Conservation (phyloP, 2,113 vertebrate species). For the Recurvirostra avosetta region DNA sequence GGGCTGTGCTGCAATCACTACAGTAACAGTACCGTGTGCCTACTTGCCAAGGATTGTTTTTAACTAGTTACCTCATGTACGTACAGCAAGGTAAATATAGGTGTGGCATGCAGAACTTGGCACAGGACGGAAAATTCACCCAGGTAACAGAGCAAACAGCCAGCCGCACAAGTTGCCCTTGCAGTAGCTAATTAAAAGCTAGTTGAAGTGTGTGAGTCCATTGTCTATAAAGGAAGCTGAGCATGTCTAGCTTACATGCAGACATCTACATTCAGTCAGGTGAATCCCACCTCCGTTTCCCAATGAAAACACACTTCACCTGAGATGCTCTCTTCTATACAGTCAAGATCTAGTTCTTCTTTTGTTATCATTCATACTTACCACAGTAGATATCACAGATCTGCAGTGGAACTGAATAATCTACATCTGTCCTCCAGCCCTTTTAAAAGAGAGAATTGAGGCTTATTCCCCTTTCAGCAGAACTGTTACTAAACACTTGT, state of each 20-base stretch:
- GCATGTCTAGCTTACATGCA: neutral
- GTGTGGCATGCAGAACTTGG: neutral
- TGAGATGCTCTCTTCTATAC: neutral
- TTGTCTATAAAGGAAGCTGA: neutral
- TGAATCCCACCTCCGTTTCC: neutral
- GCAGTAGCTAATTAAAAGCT: neutral
- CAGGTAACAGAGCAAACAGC: neutral
- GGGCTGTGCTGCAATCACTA: neutral
- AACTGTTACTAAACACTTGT: neutral
- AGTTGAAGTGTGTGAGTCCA: neutral
- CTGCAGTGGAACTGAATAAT: slow-evolving; percentile 67
- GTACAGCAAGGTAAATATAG: neutral
- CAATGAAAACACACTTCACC: neutral
- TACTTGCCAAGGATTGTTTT: neutral
- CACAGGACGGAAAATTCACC: neutral
- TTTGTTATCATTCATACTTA: slow-evolving; percentile 40
- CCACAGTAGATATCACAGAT: slow-evolving; percentile 61
- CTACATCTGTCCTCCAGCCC: slow-evolving; percentile 71
- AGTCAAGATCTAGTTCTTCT: neutral
- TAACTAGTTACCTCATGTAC: neutral
- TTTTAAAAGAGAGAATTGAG: slow-evolving; percentile 36
- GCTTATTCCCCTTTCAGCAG: neutral
- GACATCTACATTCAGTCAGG: neutral
- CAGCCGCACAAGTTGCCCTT: neutral
- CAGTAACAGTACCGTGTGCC: neutral